Conservation (phyloP, 2,113 vertebrate genomes). For the Cryptomyrus ogoouensis region DNA sequence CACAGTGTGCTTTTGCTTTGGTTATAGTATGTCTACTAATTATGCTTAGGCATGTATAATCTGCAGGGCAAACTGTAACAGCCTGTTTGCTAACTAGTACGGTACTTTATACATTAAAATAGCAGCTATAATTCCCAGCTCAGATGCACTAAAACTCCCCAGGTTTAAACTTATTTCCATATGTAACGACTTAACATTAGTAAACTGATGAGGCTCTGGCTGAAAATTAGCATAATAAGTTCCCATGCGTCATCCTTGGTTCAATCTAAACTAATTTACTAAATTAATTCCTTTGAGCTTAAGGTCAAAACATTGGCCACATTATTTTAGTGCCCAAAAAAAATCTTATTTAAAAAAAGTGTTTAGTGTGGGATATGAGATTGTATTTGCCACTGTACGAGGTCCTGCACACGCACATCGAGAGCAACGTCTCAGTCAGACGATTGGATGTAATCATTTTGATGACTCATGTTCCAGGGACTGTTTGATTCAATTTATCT, state of each 20-base stretch:
- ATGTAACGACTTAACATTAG: not conserved
- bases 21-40: not conserved
- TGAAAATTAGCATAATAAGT: not conserved
- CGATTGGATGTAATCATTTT: not conserved
- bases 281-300: not conserved
- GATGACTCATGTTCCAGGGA: not conserved
- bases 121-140: not conserved
- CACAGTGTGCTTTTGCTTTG: not conserved
- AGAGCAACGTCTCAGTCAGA: not conserved
- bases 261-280: not conserved
- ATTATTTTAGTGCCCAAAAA: not conserved
- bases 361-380: not conserved
- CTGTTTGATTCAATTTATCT: slow-evolving; percentile 14
- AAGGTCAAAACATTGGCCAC: not conserved
- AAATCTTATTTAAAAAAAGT: not conserved
- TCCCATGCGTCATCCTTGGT: not conserved
- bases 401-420: not conserved
- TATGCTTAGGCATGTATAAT: not conserved
- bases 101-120: not conserved
- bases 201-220: not conserved
- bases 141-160: not conserved
- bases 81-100: not conserved
- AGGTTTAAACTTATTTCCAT: not conserved
- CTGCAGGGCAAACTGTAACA: not conserved
- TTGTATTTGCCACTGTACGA: not conserved